Evolutionary conservation across 2,888 invertebrate genomes (phyloP).

Genomic region (Morpho helenor): DNA sequence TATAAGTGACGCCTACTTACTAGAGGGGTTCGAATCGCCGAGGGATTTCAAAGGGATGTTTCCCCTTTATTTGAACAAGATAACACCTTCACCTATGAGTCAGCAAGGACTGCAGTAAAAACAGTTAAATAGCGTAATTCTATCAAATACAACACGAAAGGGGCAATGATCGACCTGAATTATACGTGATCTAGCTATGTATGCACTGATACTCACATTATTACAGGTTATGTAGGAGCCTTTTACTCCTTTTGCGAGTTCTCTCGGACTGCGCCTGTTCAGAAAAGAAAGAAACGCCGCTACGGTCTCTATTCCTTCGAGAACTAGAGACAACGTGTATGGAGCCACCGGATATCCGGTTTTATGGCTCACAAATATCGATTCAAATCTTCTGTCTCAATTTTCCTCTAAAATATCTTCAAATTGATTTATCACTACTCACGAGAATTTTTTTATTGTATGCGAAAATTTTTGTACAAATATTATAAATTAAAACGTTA

Average conservation of each 20-base stretch:
- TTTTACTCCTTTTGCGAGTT: slow-evolving; percentile 79
- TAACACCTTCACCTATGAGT: slow-evolving; percentile 39
- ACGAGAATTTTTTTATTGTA: too few relatives aligned
- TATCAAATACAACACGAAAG: slow-evolving; percentile 36
- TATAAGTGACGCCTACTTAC: slow-evolving; percentile 29
- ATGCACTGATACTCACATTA: slow-evolving; percentile 71
- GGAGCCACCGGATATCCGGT: slow-evolving; percentile 75
- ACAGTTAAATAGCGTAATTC: slow-evolving; percentile 31
- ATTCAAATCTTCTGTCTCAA: slow-evolving; percentile 26
- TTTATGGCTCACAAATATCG: slow-evolving; percentile 35
- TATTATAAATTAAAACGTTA: too few relatives aligned
- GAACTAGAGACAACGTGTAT: slow-evolving; percentile 73
- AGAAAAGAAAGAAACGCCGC: slow-evolving; percentile 77
- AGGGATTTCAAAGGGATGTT: slow-evolving; percentile 20
- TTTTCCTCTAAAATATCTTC: slow-evolving; percentile 7
- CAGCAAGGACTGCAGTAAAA: slow-evolving; percentile 35
- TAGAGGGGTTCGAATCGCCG: slow-evolving; percentile 24
- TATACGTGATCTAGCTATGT: slow-evolving; percentile 43
- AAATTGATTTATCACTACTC: too few relatives aligned
- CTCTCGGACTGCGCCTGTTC: slow-evolving; percentile 78
- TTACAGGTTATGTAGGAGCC: slow-evolving; percentile 80
- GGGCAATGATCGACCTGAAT: slow-evolving; percentile 30
- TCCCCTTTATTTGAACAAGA: slow-evolving; percentile 23
- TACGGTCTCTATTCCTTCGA: slow-evolving; percentile 70
- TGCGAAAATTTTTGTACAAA: too few relatives aligned